Evolutionary conservation across 2,113 vertebrate genomes (phyloP), one percentile per base, ranked within the genome.

Genomic region (Solenodon paradoxus): DNA sequence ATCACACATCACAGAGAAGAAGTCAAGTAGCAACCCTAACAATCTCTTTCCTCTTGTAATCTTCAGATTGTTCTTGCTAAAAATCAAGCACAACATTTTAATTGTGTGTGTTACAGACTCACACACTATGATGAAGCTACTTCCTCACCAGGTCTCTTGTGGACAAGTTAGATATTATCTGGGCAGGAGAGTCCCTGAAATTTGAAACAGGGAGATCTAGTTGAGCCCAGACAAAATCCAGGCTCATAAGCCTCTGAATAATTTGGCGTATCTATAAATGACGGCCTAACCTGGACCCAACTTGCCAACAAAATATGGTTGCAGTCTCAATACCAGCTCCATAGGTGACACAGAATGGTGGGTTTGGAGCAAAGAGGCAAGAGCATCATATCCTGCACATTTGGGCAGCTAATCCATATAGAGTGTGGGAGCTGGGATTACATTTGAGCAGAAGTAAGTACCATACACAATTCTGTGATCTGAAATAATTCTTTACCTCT

Each of bases 341-440:
- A 0, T 15, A 24, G 80, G 32, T 10, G 49, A 53, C 8, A 9
- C 5, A 49, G 55, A 45, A 47, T 81, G 32, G 22, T 22, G 49
- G 22, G 8, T 8, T 81, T 26, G 5, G 45, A 63, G 55, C 66
- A 26, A 71, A 32, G 68, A 90, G 5, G 35, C 1, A 1, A 35
- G 47, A n/a, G 19, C 1, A 9, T 3, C 20, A 8, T 1, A 40
- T 12, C 35, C 20, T 0, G n/a, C n/a, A 63, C 19, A 1, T 0
- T 11, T 0, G 1, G 2, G 19, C 20, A 49, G 30, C 69, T 30
- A 12, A 35, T 49, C 9, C 4, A 38, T 4, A 2, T 0, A 47
- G 82, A 8, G 8, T 15, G 10, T 19, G 20, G 38, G 32, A 66
- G n/a, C 17, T 0, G 9, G 11, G 2, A 7, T 19, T 3, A 32